Conservation (phyloP, 2,888 invertebrate species). For the Ectropis crepuscularia region DNA sequence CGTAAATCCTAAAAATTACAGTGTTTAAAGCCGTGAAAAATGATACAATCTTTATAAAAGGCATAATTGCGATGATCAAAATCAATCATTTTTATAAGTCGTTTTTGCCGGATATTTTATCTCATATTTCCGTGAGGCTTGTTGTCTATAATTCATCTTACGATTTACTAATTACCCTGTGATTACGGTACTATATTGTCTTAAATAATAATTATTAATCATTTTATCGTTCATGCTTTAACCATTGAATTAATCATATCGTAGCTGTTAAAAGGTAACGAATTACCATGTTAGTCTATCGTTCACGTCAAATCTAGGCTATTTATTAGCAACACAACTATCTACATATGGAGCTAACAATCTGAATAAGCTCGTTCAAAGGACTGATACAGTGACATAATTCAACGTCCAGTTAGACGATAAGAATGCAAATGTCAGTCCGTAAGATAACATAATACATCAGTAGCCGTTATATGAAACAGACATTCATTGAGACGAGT, state of each 20-base stretch:
- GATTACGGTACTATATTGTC: too few relatives aligned
- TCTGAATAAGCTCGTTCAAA: slow-evolving; percentile 47
- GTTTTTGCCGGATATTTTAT: slow-evolving; percentile 13
- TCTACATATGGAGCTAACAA: slow-evolving; percentile 36
- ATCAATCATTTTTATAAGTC: slow-evolving; percentile 29
- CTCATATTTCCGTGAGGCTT: neutral
- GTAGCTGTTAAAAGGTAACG: slow-evolving; percentile 35
- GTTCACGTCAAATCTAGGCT: slow-evolving; percentile 45
- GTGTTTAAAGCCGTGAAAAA: slow-evolving; percentile 35
- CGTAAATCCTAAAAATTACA: slow-evolving; percentile 40
- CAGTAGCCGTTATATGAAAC: slow-evolving; percentile 41
- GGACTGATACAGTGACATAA: slow-evolving; percentile 47
- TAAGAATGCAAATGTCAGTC: slow-evolving; percentile 57
- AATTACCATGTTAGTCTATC: slow-evolving; percentile 44
- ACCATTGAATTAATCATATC: slow-evolving; percentile 26
- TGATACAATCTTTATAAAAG: slow-evolving; percentile 24
- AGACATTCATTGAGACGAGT: slow-evolving; percentile 38
- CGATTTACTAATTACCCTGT: too few relatives aligned
- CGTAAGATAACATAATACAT: slow-evolving; percentile 44
- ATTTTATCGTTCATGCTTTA: neutral
- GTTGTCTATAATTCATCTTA: too few relatives aligned
- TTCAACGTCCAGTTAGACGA: slow-evolving; percentile 51
- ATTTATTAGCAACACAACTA: slow-evolving; percentile 46
- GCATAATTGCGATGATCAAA: slow-evolving; percentile 27
- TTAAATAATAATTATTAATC: neutral